Evolutionary conservation across 2,888 invertebrate genomes (phyloP).

Genomic region (Molanna angustata): DNA sequence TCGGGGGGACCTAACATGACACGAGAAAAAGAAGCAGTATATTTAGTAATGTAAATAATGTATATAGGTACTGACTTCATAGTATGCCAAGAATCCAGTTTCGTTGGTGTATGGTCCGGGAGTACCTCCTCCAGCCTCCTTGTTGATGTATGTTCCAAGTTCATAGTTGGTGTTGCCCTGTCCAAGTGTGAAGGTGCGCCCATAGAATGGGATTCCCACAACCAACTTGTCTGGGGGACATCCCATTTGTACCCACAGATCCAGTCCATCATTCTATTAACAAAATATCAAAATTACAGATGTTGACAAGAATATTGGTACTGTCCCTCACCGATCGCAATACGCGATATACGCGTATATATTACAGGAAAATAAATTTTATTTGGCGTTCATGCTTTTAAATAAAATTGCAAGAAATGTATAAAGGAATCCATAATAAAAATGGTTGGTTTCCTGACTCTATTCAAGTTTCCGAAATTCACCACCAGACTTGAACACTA

Average conservation of each 20-base stretch:
- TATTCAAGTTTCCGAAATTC: too few relatives aligned
- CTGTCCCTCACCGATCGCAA: too few relatives aligned
- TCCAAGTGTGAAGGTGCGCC: slow-evolving; percentile 79
- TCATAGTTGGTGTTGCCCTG: slow-evolving; percentile 79
- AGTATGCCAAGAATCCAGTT: slow-evolving; percentile 83
- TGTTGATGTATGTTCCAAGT: slow-evolving; percentile 83
- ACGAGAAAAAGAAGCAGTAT: too few relatives aligned
- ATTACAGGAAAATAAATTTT: too few relatives aligned
- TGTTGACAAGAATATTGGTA: too few relatives aligned
- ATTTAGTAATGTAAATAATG: too few relatives aligned
- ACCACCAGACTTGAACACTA: too few relatives aligned
- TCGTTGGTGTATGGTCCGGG: slow-evolving; percentile 86
- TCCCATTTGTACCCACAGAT: slow-evolving; percentile 86
- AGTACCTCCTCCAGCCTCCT: slow-evolving; percentile 84
- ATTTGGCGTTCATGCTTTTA: background rate
- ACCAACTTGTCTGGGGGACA: slow-evolving; percentile 84
- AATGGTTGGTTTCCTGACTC: too few relatives aligned
- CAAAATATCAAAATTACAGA: background rate
- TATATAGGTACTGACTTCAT: slow-evolving; percentile 65
- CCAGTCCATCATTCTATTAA: slow-evolving; percentile 78
- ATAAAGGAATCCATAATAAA: too few relatives aligned
- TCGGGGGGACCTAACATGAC: too few relatives aligned
- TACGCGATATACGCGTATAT: too few relatives aligned
- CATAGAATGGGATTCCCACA: slow-evolving; percentile 88
- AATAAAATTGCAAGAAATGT: too few relatives aligned